Evolutionary conservation across 2,113 vertebrate genomes (phyloP).

Genomic region (Cathartes aura): DNA sequence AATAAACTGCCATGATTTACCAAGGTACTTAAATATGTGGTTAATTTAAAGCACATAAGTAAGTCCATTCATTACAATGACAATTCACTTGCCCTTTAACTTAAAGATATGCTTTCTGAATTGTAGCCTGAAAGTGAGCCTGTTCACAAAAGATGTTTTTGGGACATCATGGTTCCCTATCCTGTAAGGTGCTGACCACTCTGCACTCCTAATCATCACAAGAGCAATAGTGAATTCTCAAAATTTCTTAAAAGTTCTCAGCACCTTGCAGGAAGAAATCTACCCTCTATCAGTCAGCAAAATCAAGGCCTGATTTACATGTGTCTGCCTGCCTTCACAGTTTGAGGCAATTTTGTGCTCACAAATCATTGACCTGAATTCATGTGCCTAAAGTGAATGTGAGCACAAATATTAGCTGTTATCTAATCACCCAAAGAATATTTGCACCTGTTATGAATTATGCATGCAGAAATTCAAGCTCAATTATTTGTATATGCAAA

Average conservation of each 20-base stretch:
- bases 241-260: neutral
- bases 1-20: neutral
- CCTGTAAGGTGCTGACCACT: neutral
- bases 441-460: conserved; percentile 54
- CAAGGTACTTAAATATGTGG: neutral
- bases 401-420: conserved; percentile 49
- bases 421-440: conserved; percentile 45
- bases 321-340: neutral
- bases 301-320: conserved; percentile 2
- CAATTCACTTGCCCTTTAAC: neutral
- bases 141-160: neutral
- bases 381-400: conserved; percentile 7
- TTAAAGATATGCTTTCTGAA: neutral
- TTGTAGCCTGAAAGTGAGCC: neutral
- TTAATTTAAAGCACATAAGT: neutral
- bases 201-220: neutral
- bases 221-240: neutral
- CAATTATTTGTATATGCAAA: conserved; percentile 47
- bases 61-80: neutral
- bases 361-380: conserved; percentile 38
- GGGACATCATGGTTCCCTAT: neutral
- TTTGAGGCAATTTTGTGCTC: conserved; percentile 14
- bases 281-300: neutral
- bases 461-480: conserved; percentile 2
- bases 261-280: neutral